Evolutionary conservation across 53 echinoderm and acorn worm genomes (phyloP), one percentile per base, ranked within the genome.

Genomic region (Arbacia lixula): DNA sequence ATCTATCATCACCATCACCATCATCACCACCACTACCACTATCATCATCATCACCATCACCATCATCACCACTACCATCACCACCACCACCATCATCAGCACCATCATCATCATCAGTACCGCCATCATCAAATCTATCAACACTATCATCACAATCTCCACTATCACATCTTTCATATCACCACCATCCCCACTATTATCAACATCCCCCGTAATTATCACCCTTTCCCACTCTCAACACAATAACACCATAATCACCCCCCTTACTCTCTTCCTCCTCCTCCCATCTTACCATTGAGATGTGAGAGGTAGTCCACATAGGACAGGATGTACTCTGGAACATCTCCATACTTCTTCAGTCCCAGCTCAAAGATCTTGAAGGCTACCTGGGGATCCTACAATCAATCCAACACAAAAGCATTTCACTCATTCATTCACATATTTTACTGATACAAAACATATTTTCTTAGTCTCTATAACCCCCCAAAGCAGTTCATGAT

Each of bases 361-460:
- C 98, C 98, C 25, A 98, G 66, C 85, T 98, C 98, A 87, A 98
- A 94, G 56, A 98, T 98, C 90, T 98, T 98, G 87, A 98, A 94
- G 36, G 98, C 98, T 29, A 98, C 90, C 57, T 93, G 92, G 51
- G 85, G 77, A 69, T 98, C 98, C 98, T 98, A 25, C n/a, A n/a
- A n/a, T n/a, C n/a, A n/a, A n/a, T n/a, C n/a, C n/a, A n/a, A n/a
- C n/a, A n/a, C n/a, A n/a, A n/a, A n/a, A n/a, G n/a, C n/a, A n/a
- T n/a, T n/a, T n/a, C n/a, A n/a, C n/a, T n/a, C n/a, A n/a, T n/a
- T n/a, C n/a, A n/a, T n/a, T n/a, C n/a, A n/a, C n/a, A n/a, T n/a
- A n/a, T n/a, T n/a, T n/a, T n/a, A n/a, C n/a, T n/a, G n/a, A n/a
- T n/a, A n/a, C n/a, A n/a, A n/a, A n/a, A n/a, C n/a, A n/a, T n/a